Base-by-base conservation (phyloP, 2,888 invertebrate genomes). In the Heliconius sara region DNA sequence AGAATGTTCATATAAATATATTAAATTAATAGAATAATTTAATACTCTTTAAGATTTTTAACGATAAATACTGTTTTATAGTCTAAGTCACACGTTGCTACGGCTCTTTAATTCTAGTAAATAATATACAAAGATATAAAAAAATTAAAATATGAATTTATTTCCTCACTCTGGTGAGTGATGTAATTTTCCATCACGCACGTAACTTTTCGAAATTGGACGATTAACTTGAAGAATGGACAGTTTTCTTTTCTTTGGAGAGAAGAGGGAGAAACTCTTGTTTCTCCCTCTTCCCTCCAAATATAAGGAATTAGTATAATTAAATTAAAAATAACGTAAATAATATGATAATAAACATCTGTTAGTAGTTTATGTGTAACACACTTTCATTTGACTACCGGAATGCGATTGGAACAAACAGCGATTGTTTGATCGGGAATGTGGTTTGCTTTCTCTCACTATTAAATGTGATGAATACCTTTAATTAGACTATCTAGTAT, bases 371-470 rank as follows among this genome's bases (percentile, higher is more conserved):
- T 75, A 47, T 66, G 43, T 80, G 57, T 78, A 76, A 71, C 76
- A 74, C 80, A 76, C 80, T 80, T 79, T 81, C 74, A 74, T 80
- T 78, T 77, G 60, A 43, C 67, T 43, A 13, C 47, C 57, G 79
- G 77, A 77, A 81, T 79, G 81, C 79, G 74, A 70, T 57, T 27
- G 76, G 79, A 66, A 80, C 78, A 78, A 78, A 76, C 70, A 30
- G 73, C 52, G 73, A 65, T 76, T 79, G 80, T 78, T 43, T 60
- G 72, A 79, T 83, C 76, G 52, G 67, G 76, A 78, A 78, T 79
- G 77, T 19, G 39, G 76, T 72, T 78, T 22, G 78, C 81, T 81
- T 81, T 81, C 81, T 80, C 76, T 43, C 52, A 47, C 80, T 81
- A 77, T 81, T 76, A 76, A 71, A 75, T 75, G 30, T 43, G 60